Evolutionary conservation across 2,888 invertebrate genomes (phyloP).

Genomic region (Spilarctia lutea): DNA sequence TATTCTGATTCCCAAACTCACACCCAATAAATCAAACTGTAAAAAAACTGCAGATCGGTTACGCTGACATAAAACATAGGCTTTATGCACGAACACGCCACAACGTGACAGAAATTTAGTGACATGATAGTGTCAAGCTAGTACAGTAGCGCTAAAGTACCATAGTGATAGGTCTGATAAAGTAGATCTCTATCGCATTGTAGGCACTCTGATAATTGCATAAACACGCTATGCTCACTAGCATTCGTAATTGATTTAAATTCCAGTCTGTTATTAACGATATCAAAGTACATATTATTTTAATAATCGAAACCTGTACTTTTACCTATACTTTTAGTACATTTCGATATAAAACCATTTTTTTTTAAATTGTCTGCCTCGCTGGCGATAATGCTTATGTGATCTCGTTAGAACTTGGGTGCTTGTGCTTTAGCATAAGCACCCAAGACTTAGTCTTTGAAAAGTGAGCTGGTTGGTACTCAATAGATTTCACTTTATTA

Average conservation of each 20-base stretch:
- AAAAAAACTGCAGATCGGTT: conserved; percentile 42
- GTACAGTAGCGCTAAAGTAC: conserved; percentile 18
- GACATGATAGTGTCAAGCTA: conserved; percentile 39
- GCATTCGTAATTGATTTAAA: conserved; percentile 18
- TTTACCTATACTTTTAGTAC: neutral
- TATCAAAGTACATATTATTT: neutral
- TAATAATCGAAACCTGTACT: too few relatives aligned
- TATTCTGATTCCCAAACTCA: conserved; percentile 2
- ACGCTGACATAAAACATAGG: conserved; percentile 37
- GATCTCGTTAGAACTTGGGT: neutral
- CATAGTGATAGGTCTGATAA: neutral
- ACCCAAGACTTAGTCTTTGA: neutral
- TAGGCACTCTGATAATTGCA: conserved; percentile 31
- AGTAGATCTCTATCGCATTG: conserved; percentile 15
- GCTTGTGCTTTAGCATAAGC: neutral
- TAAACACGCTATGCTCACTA: conserved; percentile 26
- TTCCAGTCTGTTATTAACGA: conserved; percentile 4
- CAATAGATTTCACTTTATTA: too few relatives aligned
- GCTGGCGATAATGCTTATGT: neutral
- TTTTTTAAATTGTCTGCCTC: neutral
- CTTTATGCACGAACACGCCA: conserved; percentile 49
- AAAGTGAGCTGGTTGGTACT: neutral
- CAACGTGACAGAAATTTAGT: conserved; percentile 50
- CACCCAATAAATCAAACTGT: conserved; percentile 29
- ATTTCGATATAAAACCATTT: neutral